A percentile compares a stretch with the other conserved stretches of the same genome.
Evolutionary conservation across 2,888 invertebrate species (phyloP).

Genomic region (Melitaea athalia): DNA sequence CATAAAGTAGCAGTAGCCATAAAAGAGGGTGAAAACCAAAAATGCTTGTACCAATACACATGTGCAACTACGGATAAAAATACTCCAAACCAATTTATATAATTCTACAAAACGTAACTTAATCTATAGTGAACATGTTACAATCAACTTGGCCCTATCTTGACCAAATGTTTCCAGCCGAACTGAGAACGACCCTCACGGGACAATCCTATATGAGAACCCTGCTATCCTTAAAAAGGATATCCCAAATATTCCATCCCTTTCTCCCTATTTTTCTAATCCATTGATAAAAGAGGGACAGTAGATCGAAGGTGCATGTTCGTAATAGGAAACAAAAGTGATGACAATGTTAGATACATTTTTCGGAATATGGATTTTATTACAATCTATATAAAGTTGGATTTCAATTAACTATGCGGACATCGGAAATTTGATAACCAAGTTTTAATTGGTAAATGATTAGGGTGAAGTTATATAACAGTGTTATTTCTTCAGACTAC

Average conservation of each 20-base stretch:
- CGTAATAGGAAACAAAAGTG: conserved; percentile 16
- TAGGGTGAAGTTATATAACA: not conserved
- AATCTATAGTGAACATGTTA: conserved; percentile 31
- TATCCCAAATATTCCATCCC: not conserved
- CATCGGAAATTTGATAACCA: conserved; percentile 1
- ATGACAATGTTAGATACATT: conserved; percentile 4
- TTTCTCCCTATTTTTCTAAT: not conserved
- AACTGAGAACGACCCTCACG: conserved; percentile 18
- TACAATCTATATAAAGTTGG: not conserved
- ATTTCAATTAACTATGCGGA: not conserved
- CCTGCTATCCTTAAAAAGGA: conserved; percentile 9
- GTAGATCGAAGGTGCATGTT: conserved; percentile 8
- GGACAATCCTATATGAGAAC: conserved; percentile 16
- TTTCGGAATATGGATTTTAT: conserved; percentile 1
- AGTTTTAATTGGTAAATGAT: conserved; percentile 11
- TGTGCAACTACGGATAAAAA: not conserved
- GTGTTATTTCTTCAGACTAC: not conserved
- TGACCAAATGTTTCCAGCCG: conserved; percentile 33
- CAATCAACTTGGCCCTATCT: conserved; percentile 37
- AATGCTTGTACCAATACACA: not conserved
- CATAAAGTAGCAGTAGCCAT: no score
- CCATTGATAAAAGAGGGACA: not conserved
- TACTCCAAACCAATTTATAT: conserved; percentile 9
- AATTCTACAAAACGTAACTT: conserved; percentile 10
- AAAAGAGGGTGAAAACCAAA: not conserved